phyloP scores from a whole-genome alignment of 2,797 vertebrate genomes.

The Sebastes aleutianus region DNA sequence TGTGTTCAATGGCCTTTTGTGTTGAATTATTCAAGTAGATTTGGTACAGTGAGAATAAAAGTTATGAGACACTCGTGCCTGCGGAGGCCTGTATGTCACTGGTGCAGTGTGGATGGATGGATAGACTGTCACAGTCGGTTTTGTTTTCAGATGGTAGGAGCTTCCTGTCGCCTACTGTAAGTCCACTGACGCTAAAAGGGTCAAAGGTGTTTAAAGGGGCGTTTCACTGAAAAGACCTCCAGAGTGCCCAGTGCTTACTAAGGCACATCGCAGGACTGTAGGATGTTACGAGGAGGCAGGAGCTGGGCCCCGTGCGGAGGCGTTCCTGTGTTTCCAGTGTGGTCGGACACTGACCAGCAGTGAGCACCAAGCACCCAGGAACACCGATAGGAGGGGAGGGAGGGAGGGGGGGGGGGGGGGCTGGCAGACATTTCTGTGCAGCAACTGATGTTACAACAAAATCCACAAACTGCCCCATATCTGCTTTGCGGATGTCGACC shows the following conservation, averaged over 20 bases:
- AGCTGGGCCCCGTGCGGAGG: slow-evolving; percentile 41
- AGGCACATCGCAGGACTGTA: slow-evolving; percentile 38
- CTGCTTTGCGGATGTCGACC: slow-evolving; percentile 72
- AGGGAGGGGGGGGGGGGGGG: slow-evolving; percentile 1
- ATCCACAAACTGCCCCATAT: slow-evolving; percentile 67
- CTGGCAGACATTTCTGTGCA: slow-evolving; percentile 52
- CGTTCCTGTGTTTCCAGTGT: slow-evolving; percentile 68
- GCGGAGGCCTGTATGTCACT: slow-evolving; percentile 56
- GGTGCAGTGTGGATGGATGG: slow-evolving; percentile 65
- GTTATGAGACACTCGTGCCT: slow-evolving; percentile 52
- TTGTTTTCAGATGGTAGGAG: slow-evolving; percentile 40
- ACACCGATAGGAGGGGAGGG: slow-evolving; percentile 18
- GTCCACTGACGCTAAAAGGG: slow-evolving; percentile 37
- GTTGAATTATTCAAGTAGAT: slow-evolving; percentile 84
- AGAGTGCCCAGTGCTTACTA: slow-evolving; percentile 37
- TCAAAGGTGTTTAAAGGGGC: slow-evolving; percentile 55
- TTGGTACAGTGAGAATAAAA: slow-evolving; percentile 81
- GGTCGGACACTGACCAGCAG: slow-evolving; percentile 80
- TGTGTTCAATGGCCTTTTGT: slow-evolving; percentile 83
- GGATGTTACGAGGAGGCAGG: slow-evolving; percentile 41
- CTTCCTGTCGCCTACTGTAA: slow-evolving; percentile 42
- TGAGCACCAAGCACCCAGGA: slow-evolving; percentile 65
- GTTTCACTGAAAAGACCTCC: slow-evolving; percentile 40
- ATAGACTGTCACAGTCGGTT: slow-evolving; percentile 44
- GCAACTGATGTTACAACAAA: slow-evolving; percentile 49